These are phyloP conservation scores for Probosciger aterrimus DNA, from an alignment of 2,113 vertebrate species.

Conservation along the genomic window DNA sequence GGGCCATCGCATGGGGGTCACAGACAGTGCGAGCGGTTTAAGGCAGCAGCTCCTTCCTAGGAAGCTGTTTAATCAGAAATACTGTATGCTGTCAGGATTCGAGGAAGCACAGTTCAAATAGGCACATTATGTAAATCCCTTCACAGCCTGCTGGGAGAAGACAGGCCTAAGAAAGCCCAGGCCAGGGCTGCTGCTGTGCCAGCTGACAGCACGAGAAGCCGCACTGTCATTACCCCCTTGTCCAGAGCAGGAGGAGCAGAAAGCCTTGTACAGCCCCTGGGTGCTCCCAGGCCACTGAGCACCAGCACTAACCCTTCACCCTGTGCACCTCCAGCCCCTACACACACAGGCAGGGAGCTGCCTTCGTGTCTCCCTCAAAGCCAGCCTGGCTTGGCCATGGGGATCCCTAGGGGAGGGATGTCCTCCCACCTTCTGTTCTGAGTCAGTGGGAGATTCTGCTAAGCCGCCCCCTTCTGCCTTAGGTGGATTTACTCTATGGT, in stretches of 20 bases:
- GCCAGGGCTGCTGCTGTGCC: neutral
- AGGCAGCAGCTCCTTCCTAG: slow-evolving; percentile 15
- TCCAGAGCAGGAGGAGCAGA: neutral
- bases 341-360: neutral
- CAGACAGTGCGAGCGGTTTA: neutral
- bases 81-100: slow-evolving; percentile 23
- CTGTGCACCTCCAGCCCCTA: neutral
- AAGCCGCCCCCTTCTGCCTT: neutral
- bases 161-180: neutral
- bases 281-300: neutral
- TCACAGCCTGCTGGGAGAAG: neutral
- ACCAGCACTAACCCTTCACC: neutral
- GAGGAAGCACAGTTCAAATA: slow-evolving; percentile 15
- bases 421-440: neutral
- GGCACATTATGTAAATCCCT: slow-evolving; percentile 25
- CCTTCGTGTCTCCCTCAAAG: neutral
- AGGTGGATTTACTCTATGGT: neutral
- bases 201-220: neutral
- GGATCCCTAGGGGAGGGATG: neutral
- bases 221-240: neutral
- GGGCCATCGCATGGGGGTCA: neutral
- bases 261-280: neutral
- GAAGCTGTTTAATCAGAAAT: slow-evolving; percentile 46
- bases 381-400: neutral
- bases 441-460: neutral